phyloP scores from a whole-genome alignment of 2,113 vertebrate genomes.

The Rhegmatorhina hoffmannsi region DNA sequence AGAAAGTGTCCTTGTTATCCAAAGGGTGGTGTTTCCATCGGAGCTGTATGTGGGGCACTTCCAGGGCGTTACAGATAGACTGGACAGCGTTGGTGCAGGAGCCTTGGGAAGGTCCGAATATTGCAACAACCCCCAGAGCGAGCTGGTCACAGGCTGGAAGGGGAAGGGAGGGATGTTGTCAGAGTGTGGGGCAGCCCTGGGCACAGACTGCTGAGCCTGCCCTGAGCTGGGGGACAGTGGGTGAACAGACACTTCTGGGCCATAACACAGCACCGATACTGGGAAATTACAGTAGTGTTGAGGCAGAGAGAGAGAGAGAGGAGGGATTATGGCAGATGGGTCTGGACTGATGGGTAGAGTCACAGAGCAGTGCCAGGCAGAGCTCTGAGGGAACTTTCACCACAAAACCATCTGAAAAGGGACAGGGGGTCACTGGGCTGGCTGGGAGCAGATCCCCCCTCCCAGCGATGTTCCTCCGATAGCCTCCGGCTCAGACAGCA shows the following conservation, averaged over 20 bases:
- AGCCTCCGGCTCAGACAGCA: neutral
- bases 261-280: neutral
- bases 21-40: conserved; percentile 98
- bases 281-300: neutral
- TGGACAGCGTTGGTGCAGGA: conserved; percentile 97
- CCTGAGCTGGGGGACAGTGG: neutral
- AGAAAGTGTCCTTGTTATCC: conserved; percentile 98
- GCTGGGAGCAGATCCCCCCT: neutral
- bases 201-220: neutral
- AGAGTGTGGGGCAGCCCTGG: neutral
- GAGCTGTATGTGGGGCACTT: conserved; percentile 96
- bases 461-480: neutral
- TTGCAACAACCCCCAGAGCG: conserved; percentile 95
- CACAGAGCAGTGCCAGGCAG: neutral
- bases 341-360: neutral
- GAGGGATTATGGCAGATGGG: neutral
- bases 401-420: neutral
- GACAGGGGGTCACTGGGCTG: neutral
- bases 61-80: conserved; percentile 97
- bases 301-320: neutral
- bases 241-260: neutral
- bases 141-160: conserved; percentile 94
- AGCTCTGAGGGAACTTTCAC: neutral
- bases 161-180: neutral
- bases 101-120: conserved; percentile 96